Base-by-base conservation (phyloP, 2,797 vertebrate genomes). In the Podargus strigoides region DNA sequence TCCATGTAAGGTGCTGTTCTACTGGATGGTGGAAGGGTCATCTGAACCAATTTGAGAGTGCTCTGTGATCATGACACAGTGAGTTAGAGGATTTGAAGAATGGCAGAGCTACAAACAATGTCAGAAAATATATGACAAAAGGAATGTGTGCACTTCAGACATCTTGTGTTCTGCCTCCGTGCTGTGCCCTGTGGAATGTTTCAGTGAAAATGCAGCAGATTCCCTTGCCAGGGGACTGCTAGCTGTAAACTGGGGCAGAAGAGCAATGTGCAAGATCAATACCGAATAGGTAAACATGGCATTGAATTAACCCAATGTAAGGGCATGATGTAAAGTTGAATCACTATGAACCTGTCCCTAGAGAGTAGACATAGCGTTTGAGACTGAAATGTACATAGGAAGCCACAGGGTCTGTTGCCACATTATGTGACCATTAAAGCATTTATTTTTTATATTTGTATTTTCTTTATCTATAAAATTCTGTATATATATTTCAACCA, bases 131-230 rank as follows among this genome's bases (percentile, higher is more conserved):
- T 4, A 2, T 67, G 52, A 59, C 49, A 59, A 52, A 85, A 77
- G 12, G 30, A 58, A 46, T 0, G 0, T 9, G 16, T 49, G 49
- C 47, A 30, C 20, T 59, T 58, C 34, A 55, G 41, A 19, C 17
- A 8, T 27, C 32, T 28, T 44, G 34, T 52, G 16, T 56, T 72
- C 76, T 6, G 3, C n/a, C 18, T 75, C 30, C 3, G 1, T 69
- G 32, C 37, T 39, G 24, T 49, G 42, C 14, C 73, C 46, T 89
- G n/a, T 14, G 44, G 42, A 10, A 32, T 62, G 9, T 39, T 69
- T 27, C 50, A 36, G 27, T 47, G 47, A 81, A 67, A 91, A 84
- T 44, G 9, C 56, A 53, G 34, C 26, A 12, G 4, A 6, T 69
- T 87, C 39, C 34, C 41, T 62, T 79, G 23, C 24, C n/a, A 53